Conservation (phyloP, 2,113 vertebrate species). For the Ptyas mucosa region DNA sequence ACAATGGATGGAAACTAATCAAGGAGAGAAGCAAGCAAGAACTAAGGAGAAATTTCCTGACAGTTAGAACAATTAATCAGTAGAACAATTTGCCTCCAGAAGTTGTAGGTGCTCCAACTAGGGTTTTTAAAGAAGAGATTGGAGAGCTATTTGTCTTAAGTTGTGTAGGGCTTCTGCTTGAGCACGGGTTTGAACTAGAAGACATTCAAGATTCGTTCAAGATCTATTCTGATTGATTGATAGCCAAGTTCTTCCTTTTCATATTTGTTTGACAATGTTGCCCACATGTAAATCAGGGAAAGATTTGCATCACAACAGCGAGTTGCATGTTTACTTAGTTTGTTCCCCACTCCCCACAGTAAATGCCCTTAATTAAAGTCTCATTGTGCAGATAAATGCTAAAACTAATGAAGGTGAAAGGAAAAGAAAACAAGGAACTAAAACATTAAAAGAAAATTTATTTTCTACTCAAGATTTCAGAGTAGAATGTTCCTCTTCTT, state of each 20-base stretch:
- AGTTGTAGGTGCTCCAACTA: too few species aligned
- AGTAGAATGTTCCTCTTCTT: not conserved
- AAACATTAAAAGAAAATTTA: not conserved
- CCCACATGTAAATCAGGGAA: not conserved
- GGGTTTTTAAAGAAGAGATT: too few species aligned
- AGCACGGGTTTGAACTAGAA: too few species aligned
- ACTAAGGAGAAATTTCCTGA: too few species aligned
- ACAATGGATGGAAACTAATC: too few species aligned
- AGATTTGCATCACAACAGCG: not conserved
- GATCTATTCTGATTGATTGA: too few species aligned
- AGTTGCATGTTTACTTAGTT: not conserved
- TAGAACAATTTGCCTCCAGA: too few species aligned
- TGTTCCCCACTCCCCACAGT: not conserved
- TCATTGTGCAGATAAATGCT: not conserved
- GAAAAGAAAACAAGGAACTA: not conserved
- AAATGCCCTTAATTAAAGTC: not conserved
- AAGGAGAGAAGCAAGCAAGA: too few species aligned
- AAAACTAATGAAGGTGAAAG: not conserved
- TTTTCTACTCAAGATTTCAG: not conserved
- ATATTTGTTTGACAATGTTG: not conserved
- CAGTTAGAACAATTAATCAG: too few species aligned
- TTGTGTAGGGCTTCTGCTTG: too few species aligned
- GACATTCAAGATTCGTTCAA: too few species aligned
- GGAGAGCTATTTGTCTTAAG: too few species aligned
- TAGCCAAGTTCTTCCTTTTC: not conserved